phyloP scores from a whole-genome alignment of 2,888 invertebrate genomes.

The Leucoma salicis region DNA sequence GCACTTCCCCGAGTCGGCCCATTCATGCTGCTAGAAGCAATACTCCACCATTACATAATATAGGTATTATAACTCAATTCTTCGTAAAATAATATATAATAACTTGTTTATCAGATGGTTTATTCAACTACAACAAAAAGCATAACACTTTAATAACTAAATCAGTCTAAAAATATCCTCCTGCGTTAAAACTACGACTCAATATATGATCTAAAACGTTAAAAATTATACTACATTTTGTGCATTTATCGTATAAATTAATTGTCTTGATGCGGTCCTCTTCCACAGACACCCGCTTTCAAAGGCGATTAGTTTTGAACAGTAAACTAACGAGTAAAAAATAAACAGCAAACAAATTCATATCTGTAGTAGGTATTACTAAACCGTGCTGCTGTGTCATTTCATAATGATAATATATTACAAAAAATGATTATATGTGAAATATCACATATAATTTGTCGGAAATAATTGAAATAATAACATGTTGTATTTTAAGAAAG shows the following conservation, averaged over 20 bases:
- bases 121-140: constrained; percentile 82
- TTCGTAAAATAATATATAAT: too few species aligned
- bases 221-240: constrained; percentile 49
- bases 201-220: constrained; percentile 69
- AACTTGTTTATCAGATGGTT: constrained; percentile 63
- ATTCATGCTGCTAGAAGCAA: too few species aligned
- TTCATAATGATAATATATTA: too few species aligned
- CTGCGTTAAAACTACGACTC: constrained; percentile 68
- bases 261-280: constrained; percentile 19
- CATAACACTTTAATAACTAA: constrained; percentile 79
- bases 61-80: too few species aligned
- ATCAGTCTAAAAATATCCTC: constrained; percentile 82
- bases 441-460: neutral
- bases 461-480: constrained; percentile 13
- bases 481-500: constrained; percentile 17
- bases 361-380: too few species aligned
- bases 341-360: too few species aligned
- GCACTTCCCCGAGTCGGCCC: too few species aligned
- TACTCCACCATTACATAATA: too few species aligned
- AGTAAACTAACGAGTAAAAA: too few species aligned
- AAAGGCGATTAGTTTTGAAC: too few species aligned
- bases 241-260: constrained; percentile 35
- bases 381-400: too few species aligned
- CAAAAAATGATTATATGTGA: neutral
- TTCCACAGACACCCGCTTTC: neutral